phyloP scores from a whole-genome alignment of 2,888 invertebrate genomes.

The Ormia ochracea region DNA sequence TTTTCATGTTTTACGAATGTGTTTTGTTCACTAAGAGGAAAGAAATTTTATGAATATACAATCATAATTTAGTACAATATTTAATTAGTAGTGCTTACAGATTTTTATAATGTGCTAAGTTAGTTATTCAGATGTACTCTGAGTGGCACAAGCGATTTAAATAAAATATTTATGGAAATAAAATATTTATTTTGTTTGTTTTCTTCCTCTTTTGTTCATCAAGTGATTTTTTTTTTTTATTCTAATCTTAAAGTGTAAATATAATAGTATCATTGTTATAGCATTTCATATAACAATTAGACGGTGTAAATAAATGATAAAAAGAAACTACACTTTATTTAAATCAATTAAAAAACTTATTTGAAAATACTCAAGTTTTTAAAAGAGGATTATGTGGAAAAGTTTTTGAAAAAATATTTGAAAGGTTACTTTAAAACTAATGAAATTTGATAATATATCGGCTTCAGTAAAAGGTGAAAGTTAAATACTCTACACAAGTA shows the following conservation, averaged over 20 bases:
- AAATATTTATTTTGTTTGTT: no score
- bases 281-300: constrained; percentile 14
- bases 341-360: not conserved
- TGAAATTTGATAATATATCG: constrained; percentile 62
- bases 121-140: no score
- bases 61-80: no score
- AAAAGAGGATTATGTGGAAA: constrained; percentile 67
- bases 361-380: constrained; percentile 66
- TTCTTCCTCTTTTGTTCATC: not conserved
- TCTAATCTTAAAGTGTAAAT: constrained; percentile 35
- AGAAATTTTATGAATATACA: no score
- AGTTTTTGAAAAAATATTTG: constrained; percentile 64
- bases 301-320: not conserved
- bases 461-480: constrained; percentile 70
- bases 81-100: no score
- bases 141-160: no score
- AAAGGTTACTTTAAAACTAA: constrained; percentile 65
- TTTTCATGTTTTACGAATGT: no score
- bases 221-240: not conserved
- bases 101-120: no score
- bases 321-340: not conserved
- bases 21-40: no score
- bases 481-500: constrained; percentile 56
- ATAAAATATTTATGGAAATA: no score
- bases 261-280: not conserved